Percentiles rank a stretch among this genome's conserved stretches.
phyloP scores from a whole-genome alignment of 2,888 invertebrate species.

The Chirona hameri region DNA sequence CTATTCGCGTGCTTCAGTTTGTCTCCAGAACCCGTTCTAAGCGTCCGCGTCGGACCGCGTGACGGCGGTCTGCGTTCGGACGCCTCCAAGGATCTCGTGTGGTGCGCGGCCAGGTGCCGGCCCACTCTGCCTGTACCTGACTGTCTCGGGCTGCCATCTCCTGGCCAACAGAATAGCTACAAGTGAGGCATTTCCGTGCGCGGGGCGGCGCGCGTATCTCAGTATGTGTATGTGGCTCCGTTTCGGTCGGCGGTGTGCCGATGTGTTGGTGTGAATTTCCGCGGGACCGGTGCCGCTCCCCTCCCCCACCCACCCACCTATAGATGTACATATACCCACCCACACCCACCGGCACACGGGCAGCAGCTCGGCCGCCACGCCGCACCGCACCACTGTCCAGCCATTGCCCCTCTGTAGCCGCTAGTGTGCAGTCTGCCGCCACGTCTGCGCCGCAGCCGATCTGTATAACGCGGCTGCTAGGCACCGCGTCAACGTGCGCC shows the following conservation, averaged over 20 bases:
- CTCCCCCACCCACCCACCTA: background rate
- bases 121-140: slow-evolving; percentile 26
- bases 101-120: background rate
- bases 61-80: too few relatives aligned
- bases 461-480: background rate
- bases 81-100: background rate
- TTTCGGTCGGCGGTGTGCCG: background rate
- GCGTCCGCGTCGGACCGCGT: too few relatives aligned
- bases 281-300: background rate
- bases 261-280: background rate
- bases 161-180: background rate
- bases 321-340: background rate
- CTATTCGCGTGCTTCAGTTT: background rate
- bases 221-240: background rate
- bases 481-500: background rate
- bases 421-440: background rate
- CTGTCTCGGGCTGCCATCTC: slow-evolving; percentile 23
- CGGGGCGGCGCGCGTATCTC: background rate
- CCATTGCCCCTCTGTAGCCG: background rate
- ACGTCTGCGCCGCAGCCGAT: background rate
- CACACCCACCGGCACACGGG: background rate
- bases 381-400: background rate
- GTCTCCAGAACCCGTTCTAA: background rate
- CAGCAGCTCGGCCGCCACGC: background rate
- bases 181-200: background rate